Conservation (phyloP, 2,888 invertebrate genomes). For the Zygothrica quintamaculata region DNA sequence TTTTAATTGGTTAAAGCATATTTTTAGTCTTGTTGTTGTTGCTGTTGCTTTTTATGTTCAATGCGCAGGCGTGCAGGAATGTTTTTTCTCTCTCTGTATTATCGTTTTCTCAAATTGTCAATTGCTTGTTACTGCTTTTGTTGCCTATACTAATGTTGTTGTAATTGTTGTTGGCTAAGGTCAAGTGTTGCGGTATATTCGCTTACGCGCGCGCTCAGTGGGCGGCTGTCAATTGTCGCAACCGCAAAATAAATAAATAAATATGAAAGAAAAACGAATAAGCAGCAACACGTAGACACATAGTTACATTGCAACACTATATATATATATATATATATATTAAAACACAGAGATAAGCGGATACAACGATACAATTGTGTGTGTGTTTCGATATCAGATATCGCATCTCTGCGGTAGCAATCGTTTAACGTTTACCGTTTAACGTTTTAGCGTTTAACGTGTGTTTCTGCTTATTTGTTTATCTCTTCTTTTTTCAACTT, state of each 20-base stretch:
- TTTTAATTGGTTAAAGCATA: conserved; percentile 65
- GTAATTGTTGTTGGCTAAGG: conserved; percentile 59
- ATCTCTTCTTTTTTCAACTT: conserved; percentile 47
- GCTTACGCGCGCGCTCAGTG: conserved; percentile 4
- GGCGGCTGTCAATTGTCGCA: conserved; percentile 54
- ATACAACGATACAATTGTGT: too few species aligned
- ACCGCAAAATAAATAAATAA: conserved; percentile 55
- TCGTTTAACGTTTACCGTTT: conserved; percentile 65
- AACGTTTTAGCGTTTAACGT: conserved; percentile 61
- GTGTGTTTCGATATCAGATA: conserved; percentile 57
- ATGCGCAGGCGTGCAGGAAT: conserved; percentile 72
- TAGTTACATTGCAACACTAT: conserved; percentile 32
- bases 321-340: conserved; percentile 27
- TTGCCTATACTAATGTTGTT: conserved; percentile 24
- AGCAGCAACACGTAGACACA: conserved; percentile 36
- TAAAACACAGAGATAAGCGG: conserved; percentile 44
- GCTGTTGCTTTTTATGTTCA: too few species aligned
- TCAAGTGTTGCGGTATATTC: conserved; percentile 57
- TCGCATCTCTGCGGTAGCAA: conserved; percentile 65
- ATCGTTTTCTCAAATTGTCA: conserved; percentile 41
- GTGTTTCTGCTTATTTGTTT: conserved; percentile 71
- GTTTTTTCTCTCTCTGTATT: too few species aligned
- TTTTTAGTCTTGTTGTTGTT: too few species aligned
- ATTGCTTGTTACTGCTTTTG: conserved; percentile 38
- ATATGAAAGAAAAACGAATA: conserved; percentile 34